Percentiles rank a stretch among this genome's conserved stretches.
These are phyloP conservation scores for Oedothorax gibbosus DNA, from an alignment of 1,140 invertebrate species.

Conservation along the genomic window DNA sequence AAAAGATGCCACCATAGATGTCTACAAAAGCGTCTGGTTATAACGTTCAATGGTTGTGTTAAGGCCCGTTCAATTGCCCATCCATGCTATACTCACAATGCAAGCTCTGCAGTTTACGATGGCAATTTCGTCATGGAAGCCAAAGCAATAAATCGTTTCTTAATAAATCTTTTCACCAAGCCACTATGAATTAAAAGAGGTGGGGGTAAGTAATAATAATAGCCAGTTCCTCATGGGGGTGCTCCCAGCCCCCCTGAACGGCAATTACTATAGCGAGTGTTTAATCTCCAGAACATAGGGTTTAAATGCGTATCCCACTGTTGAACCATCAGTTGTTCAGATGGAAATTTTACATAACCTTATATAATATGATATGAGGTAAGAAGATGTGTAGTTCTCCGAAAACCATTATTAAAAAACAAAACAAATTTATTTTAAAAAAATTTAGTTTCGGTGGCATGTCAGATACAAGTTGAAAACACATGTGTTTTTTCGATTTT, in stretches of 20 bases:
- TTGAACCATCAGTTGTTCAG: no score
- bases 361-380: no score
- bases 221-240: not conserved
- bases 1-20: not conserved
- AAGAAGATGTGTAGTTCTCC: no score
- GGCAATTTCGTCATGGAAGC: slow-evolving; percentile 30
- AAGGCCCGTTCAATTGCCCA: not conserved
- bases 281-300: slow-evolving; percentile 32
- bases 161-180: slow-evolving; percentile 52
- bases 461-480: no score
- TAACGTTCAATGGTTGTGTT: not conserved
- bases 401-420: no score
- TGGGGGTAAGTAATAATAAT: slow-evolving; percentile 6
- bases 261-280: slow-evolving; percentile 44
- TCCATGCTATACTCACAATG: slow-evolving; percentile 3
- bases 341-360: no score
- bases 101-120: slow-evolving; percentile 5
- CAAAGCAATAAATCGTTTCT: slow-evolving; percentile 49
- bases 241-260: not conserved
- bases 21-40: slow-evolving; percentile 15
- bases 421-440: no score
- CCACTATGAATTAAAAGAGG: slow-evolving; percentile 52
- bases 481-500: no score
- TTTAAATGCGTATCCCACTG: not conserved
- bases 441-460: no score